These are phyloP conservation scores for Drymonia ruficornis DNA, from an alignment of 2,888 invertebrate genomes.

Conservation along the genomic window DNA sequence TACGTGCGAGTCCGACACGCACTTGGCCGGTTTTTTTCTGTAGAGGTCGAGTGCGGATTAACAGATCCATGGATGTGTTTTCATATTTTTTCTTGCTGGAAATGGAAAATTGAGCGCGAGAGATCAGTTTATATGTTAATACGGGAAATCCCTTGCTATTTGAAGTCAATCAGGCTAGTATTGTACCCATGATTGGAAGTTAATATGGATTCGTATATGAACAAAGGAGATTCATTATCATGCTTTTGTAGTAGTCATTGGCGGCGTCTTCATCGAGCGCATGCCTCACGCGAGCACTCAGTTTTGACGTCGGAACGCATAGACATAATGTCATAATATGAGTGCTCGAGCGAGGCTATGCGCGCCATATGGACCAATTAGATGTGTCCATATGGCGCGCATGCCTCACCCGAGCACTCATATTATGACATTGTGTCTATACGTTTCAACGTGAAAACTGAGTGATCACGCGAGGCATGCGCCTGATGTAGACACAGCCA, in stretches of 20 bases:
- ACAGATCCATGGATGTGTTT: not conserved
- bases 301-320: too few species aligned
- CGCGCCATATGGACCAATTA: not conserved
- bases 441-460: too few species aligned
- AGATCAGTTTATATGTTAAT: conserved; percentile 55
- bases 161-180: conserved; percentile 47
- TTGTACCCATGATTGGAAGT: conserved; percentile 39
- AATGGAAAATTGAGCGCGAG: conserved; percentile 25
- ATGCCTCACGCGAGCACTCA: too few species aligned
- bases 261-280: not conserved
- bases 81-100: conserved; percentile 9
- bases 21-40: too few species aligned
- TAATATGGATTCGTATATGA: conserved; percentile 16
- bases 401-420: too few species aligned
- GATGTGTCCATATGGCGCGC: too few species aligned
- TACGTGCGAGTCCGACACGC: too few species aligned
- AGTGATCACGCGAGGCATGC: too few species aligned
- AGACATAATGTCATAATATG: too few species aligned
- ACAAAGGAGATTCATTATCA: not conserved
- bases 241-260: not conserved
- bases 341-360: too few species aligned
- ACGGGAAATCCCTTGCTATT: conserved; percentile 44
- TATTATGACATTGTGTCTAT: too few species aligned
- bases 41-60: not conserved
- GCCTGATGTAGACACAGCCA: too few species aligned